Base-by-base conservation (phyloP, 2,888 invertebrate genomes). In the Sphaerophoria rueppellii region DNA sequence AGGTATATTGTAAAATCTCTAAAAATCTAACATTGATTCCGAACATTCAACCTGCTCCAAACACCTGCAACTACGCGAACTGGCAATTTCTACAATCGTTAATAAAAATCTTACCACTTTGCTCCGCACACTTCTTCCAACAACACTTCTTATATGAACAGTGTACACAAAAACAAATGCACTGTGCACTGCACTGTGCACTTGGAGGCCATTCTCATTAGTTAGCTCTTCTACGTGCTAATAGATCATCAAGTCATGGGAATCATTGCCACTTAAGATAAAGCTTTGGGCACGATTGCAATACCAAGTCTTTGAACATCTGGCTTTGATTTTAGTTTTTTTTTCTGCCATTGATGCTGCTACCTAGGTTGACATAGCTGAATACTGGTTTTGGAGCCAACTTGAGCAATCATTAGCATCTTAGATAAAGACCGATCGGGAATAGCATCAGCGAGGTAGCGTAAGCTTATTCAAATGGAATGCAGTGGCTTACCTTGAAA, bases 221-320 rank as follows among this genome's bases (percentile, higher is more conserved):
- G 69, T 85, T 81, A 81, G 63, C 81, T 81, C 75, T 69, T 79
- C 75, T 61, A 24, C 75, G 80, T 79, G 75, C 80, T 67, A 75
- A 83, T 83, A 80, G 83, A 79, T 83, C 83, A 72, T 83, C 75
- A 67, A 67, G 67, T 52, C 80, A 69, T 80, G 74, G 57, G 69
- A 75, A 75, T 63, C 58, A 58, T 74, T 69, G 50, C 63, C 34
- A 48, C 5, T 61, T 43, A 32, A 24, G 24, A 2, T 24, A 24
- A 24, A 24, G 24, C 24, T 24, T 2, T 24, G 24, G n/a, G 24
- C 2, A 24, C 34, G 76, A n/a, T 50, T 7, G 11, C 32, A 24
- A 6, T 60, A 32, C 46, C 14, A 73, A 69, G 48, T 52, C n/a
- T 4, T 55, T 55, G 74, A 73, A 73, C 79, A 79, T 79, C 79